phyloP scores from a whole-genome alignment of 2,888 invertebrate species.

The Dyspetes luteomarginatus region DNA sequence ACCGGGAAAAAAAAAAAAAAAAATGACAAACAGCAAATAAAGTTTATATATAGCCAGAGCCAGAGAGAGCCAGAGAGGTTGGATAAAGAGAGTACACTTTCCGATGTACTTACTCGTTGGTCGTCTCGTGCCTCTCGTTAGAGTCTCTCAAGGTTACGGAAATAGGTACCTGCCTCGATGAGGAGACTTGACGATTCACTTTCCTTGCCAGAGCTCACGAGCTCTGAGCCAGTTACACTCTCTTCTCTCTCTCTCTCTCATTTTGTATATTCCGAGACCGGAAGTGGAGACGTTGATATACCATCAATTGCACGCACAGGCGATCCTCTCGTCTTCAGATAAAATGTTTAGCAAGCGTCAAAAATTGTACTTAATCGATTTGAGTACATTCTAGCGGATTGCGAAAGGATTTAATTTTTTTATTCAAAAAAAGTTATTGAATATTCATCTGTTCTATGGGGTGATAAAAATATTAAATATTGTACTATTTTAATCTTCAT shows the following conservation, averaged over 20 bases:
- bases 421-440: no score
- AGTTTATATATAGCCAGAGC: neutral
- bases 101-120: slow-evolving; percentile 28
- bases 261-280: slow-evolving; percentile 43
- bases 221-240: slow-evolving; percentile 37
- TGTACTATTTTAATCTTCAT: no score
- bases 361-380: slow-evolving; percentile 1
- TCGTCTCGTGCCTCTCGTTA: slow-evolving; percentile 20
- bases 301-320: slow-evolving; percentile 43
- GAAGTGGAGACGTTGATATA: slow-evolving; percentile 61
- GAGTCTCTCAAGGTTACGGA: slow-evolving; percentile 61
- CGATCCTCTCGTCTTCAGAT: slow-evolving; percentile 34
- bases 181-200: slow-evolving; percentile 74
- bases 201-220: slow-evolving; percentile 68
- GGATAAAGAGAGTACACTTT: slow-evolving; percentile 53
- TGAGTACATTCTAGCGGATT: neutral
- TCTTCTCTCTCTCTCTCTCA: slow-evolving; percentile 57
- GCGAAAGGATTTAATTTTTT: neutral
- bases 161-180: slow-evolving; percentile 66
- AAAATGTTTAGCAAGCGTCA: no score
- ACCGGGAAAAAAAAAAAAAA: slow-evolving; percentile 36
- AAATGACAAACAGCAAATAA: slow-evolving; percentile 66
- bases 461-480: no score
- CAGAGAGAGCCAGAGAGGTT: no score
- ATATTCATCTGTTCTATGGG: no score